Base-by-base conservation (phyloP, 1,140 invertebrate genomes). In the Tachypleus tridentatus region DNA sequence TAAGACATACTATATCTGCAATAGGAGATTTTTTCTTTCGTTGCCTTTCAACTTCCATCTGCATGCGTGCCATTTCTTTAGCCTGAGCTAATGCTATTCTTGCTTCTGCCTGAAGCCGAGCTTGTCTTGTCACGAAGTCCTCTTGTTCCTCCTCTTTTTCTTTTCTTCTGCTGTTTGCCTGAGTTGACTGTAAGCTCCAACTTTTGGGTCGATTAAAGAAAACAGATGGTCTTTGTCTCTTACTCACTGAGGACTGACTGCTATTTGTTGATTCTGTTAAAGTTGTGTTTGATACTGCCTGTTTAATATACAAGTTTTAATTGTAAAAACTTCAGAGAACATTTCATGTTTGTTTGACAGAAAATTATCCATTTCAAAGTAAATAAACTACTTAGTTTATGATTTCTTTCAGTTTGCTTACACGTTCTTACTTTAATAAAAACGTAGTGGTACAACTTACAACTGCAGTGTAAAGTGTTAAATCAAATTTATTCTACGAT, bases 41-140 rank as follows among this genome's bases (percentile, higher is more conserved):
- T 71, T 91, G 86, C 67, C 88, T 82, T 73, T 93, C 89, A 59
- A 92, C 86, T 80, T 94, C 88, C 85, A 95, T 89, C 79, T 95
- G 91, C 85, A 94, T 88, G 64, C 88, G 84, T 4, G 91, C 91
- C 85, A 93, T 89, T 76, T 93, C 89, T 75, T 93, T 84, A 4
- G 89, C 91, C 78, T 95, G 91, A 7, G 90, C 87, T 49, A 96
- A 78, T 0, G 93, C 91, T 80, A 93, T 85, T 71, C 89, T 81
- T 5, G 91, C 92, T 75, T 96, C 91, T 54, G 88, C 87, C 77
- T 95, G 92, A 56, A 97, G 79, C 70, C 86, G 62, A 49, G 60
- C 57, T 52, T 69, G 68, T 4, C 68, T 52, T 10, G 68, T 65
- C 2, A 69, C 58, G n/a, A 69, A 51, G 59, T 69, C 68, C 51